phyloP scores from a whole-genome alignment of 1,140 invertebrate species.

The Pentalonia nigronervosa region DNA sequence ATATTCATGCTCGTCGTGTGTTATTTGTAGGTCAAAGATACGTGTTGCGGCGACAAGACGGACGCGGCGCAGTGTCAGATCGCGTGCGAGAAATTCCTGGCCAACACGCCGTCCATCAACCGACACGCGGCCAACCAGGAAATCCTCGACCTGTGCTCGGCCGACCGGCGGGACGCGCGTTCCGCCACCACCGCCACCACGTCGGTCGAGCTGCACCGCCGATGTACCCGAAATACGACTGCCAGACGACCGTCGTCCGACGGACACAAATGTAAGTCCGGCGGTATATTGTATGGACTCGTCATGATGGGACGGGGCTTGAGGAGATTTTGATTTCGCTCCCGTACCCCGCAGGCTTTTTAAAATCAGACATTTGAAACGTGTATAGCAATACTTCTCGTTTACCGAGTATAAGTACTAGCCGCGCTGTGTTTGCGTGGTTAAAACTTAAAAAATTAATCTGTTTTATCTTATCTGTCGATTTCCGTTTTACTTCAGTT shows the following conservation, averaged over 20 bases:
- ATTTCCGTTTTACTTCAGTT: no score
- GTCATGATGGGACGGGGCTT: not conserved
- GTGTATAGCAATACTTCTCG: no score
- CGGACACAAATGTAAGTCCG: slow-evolving; percentile 43
- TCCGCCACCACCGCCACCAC: not conserved
- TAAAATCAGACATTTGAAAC: not conserved
- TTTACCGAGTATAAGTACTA: no score
- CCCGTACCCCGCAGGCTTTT: not conserved
- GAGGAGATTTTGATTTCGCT: not conserved
- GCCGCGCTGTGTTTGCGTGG: no score
- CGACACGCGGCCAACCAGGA: slow-evolving; percentile 41
- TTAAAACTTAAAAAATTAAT: no score
- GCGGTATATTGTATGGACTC: not conserved
- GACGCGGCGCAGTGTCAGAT: slow-evolving; percentile 47
- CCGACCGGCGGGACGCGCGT: not conserved
- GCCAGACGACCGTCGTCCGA: not conserved
- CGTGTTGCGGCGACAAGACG: slow-evolving; percentile 24
- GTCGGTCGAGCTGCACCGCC: not conserved
- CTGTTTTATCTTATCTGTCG: no score
- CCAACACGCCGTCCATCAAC: slow-evolving; percentile 52
- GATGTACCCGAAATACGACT: slow-evolving; percentile 19
- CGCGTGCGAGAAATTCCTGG: slow-evolving; percentile 53
- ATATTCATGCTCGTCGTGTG: not conserved
- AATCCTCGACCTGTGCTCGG: slow-evolving; percentile 49
- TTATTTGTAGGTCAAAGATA: slow-evolving; percentile 33